These are phyloP conservation scores for Onchidella celtica DNA, from an alignment of 2,888 invertebrate genomes.

Conservation along the genomic window DNA sequence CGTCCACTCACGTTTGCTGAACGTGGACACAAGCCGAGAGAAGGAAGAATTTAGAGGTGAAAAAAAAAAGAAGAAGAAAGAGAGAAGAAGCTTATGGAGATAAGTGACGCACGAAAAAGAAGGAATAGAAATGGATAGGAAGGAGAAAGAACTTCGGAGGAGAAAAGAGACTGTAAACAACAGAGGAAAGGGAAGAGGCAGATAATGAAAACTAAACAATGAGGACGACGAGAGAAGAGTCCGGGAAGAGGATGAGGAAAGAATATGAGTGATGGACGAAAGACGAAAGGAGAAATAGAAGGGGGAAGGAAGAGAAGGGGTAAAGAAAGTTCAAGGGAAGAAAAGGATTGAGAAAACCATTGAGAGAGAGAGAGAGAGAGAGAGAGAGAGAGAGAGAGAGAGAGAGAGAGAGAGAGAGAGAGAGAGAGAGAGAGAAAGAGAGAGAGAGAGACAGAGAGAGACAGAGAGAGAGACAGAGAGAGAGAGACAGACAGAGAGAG, in stretches of 20 bases:
- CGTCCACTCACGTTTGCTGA: slow-evolving; percentile 13
- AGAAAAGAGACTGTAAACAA: not conserved
- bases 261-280: not conserved
- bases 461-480: slow-evolving; percentile 10
- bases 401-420: slow-evolving; percentile 7
- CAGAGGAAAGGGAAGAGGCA: not conserved
- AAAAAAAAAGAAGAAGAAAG: not conserved
- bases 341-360: not conserved
- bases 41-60: not conserved
- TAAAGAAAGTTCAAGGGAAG: not conserved
- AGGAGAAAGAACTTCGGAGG: not conserved
- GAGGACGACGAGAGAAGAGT: slow-evolving; percentile 5
- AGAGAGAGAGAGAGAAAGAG: slow-evolving; percentile 22
- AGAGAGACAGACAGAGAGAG: slow-evolving; percentile 34
- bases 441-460: slow-evolving; percentile 1
- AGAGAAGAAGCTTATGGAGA: not conserved
- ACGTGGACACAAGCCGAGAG: slow-evolving; percentile 32
- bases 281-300: not conserved
- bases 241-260: slow-evolving; percentile 8
- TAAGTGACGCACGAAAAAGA: not conserved
- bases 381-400: not conserved
- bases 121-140: too few relatives aligned
- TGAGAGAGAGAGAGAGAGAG: not conserved
- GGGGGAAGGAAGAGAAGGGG: not conserved
- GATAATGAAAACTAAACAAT: not conserved